phyloP scores from a whole-genome alignment of 2,113 vertebrate species.

The Neolamprologus longior region DNA sequence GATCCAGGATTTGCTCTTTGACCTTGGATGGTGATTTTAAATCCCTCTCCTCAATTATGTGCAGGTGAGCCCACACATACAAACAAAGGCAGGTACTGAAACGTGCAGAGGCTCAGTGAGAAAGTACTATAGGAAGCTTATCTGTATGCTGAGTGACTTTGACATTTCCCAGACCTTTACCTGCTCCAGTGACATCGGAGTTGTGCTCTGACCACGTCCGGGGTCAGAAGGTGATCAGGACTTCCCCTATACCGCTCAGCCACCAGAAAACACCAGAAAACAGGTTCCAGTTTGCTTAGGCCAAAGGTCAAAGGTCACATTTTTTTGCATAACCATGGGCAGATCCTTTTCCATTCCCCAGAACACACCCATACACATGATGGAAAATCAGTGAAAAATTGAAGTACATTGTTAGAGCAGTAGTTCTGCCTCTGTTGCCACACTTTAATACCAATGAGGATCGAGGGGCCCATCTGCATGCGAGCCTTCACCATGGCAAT shows the following conservation, averaged over 20 bases:
- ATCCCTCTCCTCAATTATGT: neutral
- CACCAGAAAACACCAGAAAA: neutral
- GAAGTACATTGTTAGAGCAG: slow-evolving; percentile 39
- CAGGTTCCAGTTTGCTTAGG: neutral
- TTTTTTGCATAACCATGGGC: neutral
- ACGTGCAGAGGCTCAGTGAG: neutral
- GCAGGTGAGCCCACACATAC: neutral
- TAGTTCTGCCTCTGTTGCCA: neutral
- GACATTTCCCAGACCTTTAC: slow-evolving; percentile 1
- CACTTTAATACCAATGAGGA: neutral
- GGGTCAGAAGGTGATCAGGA: slow-evolving; percentile 22
- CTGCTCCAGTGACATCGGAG: slow-evolving; percentile 8
- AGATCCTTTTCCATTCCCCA: neutral
- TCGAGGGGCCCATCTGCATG: neutral
- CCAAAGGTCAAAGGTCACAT: slow-evolving; percentile 10
- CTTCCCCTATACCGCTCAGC: neutral
- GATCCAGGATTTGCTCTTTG: slow-evolving; percentile 17
- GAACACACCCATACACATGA: neutral
- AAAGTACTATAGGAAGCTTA: neutral
- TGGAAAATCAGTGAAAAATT: slow-evolving; percentile 14
- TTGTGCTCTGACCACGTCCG: neutral
- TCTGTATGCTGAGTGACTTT: neutral
- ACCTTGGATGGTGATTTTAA: neutral
- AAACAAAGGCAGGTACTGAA: neutral
- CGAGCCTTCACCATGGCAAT: slow-evolving; percentile 11